phyloP scores from a whole-genome alignment of 2,797 vertebrate species.

The Takifugu ocellatus region DNA sequence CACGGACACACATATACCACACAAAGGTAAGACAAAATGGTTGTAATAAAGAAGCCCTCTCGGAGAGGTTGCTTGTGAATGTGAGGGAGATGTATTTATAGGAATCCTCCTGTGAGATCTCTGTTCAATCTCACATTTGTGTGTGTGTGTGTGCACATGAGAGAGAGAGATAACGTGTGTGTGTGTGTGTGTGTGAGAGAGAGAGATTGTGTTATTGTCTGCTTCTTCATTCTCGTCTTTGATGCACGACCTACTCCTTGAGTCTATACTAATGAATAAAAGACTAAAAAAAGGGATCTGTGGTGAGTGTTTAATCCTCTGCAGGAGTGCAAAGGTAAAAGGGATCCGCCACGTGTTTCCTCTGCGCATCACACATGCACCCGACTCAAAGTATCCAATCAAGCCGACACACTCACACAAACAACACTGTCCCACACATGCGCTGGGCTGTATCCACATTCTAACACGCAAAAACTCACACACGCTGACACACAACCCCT shows the following conservation, averaged over 20 bases:
- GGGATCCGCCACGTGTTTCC: slow-evolving; percentile 24
- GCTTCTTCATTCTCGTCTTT: slow-evolving; percentile 60
- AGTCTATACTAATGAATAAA: slow-evolving; percentile 63
- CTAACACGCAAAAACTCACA: slow-evolving; percentile 4
- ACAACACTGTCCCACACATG: slow-evolving; percentile 11
- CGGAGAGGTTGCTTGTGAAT: slow-evolving; percentile 69
- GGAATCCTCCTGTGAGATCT: slow-evolving; percentile 66
- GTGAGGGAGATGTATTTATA: slow-evolving; percentile 74
- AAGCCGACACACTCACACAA: slow-evolving; percentile 6
- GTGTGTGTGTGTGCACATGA: slow-evolving; percentile 8
- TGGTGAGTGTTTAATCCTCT: slow-evolving; percentile 58
- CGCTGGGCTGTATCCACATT: slow-evolving; percentile 3
- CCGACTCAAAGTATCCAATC: slow-evolving; percentile 33
- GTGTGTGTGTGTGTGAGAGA: slow-evolving; percentile 6
- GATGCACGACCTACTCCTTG: slow-evolving; percentile 42
- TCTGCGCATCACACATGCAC: slow-evolving; percentile 14
- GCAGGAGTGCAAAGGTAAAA: slow-evolving; percentile 40
- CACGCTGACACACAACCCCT: slow-evolving; percentile 41
- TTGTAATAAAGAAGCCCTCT: slow-evolving; percentile 76
- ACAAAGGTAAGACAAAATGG: slow-evolving; percentile 70
- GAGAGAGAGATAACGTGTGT: slow-evolving; percentile 4
- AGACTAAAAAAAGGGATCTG: slow-evolving; percentile 51
- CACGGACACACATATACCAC: slow-evolving; percentile 8
- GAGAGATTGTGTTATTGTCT: slow-evolving; percentile 41
- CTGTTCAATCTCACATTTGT: slow-evolving; percentile 51